Evolutionary conservation across 2,888 invertebrate genomes (phyloP), one percentile per base, ranked within the genome.

Genomic region (Cylloceria caligata): DNA sequence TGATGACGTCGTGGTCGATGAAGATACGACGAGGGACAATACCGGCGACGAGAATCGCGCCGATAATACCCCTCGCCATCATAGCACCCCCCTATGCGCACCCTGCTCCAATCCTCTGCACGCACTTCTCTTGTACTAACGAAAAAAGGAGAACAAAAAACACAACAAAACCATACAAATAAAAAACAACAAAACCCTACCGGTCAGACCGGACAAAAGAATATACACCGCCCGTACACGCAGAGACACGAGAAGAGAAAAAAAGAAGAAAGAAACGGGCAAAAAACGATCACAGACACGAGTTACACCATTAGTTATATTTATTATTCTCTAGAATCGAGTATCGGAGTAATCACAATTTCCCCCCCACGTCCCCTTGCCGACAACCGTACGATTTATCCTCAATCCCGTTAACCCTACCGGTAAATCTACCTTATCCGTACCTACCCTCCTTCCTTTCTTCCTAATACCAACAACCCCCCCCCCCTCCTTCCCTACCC

Each of bases 91-190:
- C 89, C 86, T 89, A 89, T 86, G 89, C 88, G 91, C 91, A 91
- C 89, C 88, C 91, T 88, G 91, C 91, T 92, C 91, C 92, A 90
- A 92, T 90, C 91, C 91, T 91, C 90, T 92, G 91, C 92, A 92
- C 92, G 90, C 92, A 92, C 91, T 91, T 91, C 89, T 92, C 92
- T 91, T 92, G 91, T 91, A 92, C 92, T 92, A 92, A 92, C 90
- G 42, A 60, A 9, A 16, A 60, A 60, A 19, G 36, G 36, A 30
- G 9, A 86, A 69, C 6, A 34, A 52, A 34, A 16, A 52, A 27
- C n/a, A n/a, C n/a, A n/a, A n/a, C n/a, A n/a, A n/a, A n/a, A n/a
- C n/a, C n/a, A 45, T 9, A 30, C 13, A 42, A 39, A 47, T 47
- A 6, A 13, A 49, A 42, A 47, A n/a, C 36, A 55, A 69, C 7